phyloP scores from a whole-genome alignment of 2,797 vertebrate species.

The Rhinogobio ventralis region DNA sequence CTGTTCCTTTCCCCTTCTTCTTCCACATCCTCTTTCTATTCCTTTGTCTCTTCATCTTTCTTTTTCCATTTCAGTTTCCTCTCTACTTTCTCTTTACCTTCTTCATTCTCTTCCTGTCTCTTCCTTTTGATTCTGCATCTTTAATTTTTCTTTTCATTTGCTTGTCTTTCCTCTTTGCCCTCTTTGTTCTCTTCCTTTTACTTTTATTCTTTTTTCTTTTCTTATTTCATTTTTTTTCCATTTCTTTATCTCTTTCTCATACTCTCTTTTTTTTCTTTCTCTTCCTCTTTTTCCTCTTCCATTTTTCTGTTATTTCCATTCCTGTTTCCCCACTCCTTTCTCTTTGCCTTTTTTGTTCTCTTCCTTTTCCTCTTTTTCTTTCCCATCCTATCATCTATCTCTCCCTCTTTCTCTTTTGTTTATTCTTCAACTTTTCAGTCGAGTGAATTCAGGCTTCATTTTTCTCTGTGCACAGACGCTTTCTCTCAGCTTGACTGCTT shows the following conservation, averaged over 20 bases:
- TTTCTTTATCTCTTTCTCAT: no score
- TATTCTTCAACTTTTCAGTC: constrained; percentile 1
- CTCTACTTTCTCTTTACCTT: neutral
- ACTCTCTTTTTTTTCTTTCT: neutral
- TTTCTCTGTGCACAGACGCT: neutral
- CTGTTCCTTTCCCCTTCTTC: neutral
- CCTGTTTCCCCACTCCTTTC: neutral
- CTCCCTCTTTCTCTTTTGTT: neutral
- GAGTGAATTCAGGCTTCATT: constrained; percentile 17
- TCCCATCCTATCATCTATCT: neutral
- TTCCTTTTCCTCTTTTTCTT: neutral
- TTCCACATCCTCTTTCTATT: neutral
- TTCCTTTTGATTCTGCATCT: neutral
- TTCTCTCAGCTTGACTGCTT: constrained; percentile 61
- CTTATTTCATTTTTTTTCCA: neutral
- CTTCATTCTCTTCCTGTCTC: neutral
- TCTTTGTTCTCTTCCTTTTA: neutral
- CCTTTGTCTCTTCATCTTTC: neutral
- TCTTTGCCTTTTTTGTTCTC: neutral
- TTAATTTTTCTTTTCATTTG: neutral
- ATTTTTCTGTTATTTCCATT: neutral
- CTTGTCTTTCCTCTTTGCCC: neutral
- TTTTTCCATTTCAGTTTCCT: neutral
- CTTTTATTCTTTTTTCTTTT: neutral
- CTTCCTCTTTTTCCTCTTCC: neutral